Conservation (phyloP, 1,140 invertebrate species). For the Neotoxoptera formosana region DNA sequence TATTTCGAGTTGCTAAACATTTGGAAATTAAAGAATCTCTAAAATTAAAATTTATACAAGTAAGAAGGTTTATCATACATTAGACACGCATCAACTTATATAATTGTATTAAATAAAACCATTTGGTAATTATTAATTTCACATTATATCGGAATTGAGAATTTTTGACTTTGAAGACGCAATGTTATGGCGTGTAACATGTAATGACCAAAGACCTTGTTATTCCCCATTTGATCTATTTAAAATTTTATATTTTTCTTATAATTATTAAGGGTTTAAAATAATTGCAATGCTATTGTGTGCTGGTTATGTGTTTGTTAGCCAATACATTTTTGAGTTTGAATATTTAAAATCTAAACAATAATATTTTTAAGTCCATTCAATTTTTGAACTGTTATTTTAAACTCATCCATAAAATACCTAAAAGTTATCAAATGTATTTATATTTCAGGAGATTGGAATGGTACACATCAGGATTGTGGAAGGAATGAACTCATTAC, state of each 20-base stretch:
- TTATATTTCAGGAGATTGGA: conserved; percentile 80
- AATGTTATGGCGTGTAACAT: background rate
- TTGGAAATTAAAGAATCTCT: conserved; percentile 80
- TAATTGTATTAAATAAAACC: background rate
- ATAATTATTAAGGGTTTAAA: background rate
- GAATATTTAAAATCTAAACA: background rate
- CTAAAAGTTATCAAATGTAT: background rate
- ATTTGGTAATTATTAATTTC: background rate
- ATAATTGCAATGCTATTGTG: background rate
- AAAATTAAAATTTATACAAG: conserved; percentile 88
- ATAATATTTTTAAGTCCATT: background rate
- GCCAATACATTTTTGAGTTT: background rate
- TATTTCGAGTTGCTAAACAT: conserved; percentile 93
- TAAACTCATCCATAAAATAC: background rate
- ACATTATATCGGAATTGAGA: background rate
- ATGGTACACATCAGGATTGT: conserved; percentile 89
- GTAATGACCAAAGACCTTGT: background rate
- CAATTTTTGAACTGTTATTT: background rate
- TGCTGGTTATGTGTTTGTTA: background rate
- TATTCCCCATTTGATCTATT: background rate
- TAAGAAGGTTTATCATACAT: conserved; percentile 83
- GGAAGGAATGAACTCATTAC: conserved; percentile 84
- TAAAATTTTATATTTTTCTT: background rate
- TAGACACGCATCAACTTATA: background rate
- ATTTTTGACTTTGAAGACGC: background rate